Evolutionary conservation across 2,888 invertebrate species (phyloP).

Genomic region (Acrobasis consociella): DNA sequence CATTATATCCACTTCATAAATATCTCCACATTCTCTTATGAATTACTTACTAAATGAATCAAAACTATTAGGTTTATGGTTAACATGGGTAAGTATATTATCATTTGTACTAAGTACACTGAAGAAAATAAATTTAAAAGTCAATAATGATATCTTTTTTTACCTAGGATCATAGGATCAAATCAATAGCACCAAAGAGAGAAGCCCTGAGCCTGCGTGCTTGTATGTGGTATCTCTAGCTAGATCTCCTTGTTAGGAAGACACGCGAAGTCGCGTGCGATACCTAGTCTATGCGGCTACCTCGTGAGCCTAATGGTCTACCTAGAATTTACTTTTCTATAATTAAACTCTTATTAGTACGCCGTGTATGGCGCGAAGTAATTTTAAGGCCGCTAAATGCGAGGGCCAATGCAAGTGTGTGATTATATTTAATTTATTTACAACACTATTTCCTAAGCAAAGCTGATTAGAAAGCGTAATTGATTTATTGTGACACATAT

Average conservation of each 20-base stretch:
- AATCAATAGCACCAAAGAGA: not conserved
- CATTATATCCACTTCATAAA: no score
- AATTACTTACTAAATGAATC: no score
- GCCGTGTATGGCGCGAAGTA: not conserved
- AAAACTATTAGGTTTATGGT: no score
- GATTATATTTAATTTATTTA: not conserved
- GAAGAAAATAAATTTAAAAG: no score
- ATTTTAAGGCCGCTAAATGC: not conserved
- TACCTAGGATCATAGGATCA: not conserved
- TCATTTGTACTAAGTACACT: no score
- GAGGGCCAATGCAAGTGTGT: not conserved
- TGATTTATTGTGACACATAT: not conserved
- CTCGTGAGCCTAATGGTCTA: slow-evolving; percentile 46
- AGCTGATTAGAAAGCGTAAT: not conserved
- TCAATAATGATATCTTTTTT: no score
- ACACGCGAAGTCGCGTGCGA: slow-evolving; percentile 59
- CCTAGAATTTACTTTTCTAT: slow-evolving; percentile 44
- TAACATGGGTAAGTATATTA: no score
- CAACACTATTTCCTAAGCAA: not conserved
- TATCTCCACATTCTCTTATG: no score
- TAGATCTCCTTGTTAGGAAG: slow-evolving; percentile 39
- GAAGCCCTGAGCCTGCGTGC: slow-evolving; percentile 25
- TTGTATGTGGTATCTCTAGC: slow-evolving; percentile 26
- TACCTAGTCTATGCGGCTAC: slow-evolving; percentile 31
- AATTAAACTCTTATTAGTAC: slow-evolving; percentile 29